Evolutionary conservation across 2,888 invertebrate genomes (phyloP), one percentile per base, ranked within the genome.

Genomic region (Eilema griseolum): DNA sequence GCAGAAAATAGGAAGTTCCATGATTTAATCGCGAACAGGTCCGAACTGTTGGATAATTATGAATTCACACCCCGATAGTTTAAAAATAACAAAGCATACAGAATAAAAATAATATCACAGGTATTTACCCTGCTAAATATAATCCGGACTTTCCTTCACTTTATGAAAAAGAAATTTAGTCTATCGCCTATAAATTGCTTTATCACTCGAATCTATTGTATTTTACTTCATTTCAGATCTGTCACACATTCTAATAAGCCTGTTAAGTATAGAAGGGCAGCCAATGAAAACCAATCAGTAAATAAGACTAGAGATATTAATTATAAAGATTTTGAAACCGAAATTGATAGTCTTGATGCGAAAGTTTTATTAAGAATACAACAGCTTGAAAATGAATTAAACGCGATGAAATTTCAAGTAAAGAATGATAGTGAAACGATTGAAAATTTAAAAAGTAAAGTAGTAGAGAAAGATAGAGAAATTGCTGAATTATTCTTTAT

Each of bases 361-460:
- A 41, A 60, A 14, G 60, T 60, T 46, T 46, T 67, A 23, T 16
- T n/a, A 20, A 60, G 31, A 46, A 31, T 67, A 1, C 37, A 67
- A 24, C 41, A 61, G 46, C 12, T 67, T n/a, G 67, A 60, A 46
- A 46, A 28, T 8, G 67, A 67, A 46, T 14, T 67, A 67, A 61
- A 23, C 2, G 1, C 7, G 0, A 46, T 67, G 60, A 60, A 61
- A 61, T 12, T 24, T 12, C 60, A 28, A 52, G 46, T 60, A 2
- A 67, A 61, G 12, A 66, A 66, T 5, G 67, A 67, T 12, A 67
- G 28, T 1, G 23, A 16, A n/a, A 67, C 41, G 3, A 60, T 67
- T 61, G 46, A 60, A n/a, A 14, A 67, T 61, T 61, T 60, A 46
- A 67, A 67, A 61, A 41, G 26, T n/a, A 60, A 61, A 46, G 16